Percentiles rank a stretch among this genome's conserved stretches.
Conservation (phyloP, 2,888 invertebrate genomes). For the Microchrysa polita region DNA sequence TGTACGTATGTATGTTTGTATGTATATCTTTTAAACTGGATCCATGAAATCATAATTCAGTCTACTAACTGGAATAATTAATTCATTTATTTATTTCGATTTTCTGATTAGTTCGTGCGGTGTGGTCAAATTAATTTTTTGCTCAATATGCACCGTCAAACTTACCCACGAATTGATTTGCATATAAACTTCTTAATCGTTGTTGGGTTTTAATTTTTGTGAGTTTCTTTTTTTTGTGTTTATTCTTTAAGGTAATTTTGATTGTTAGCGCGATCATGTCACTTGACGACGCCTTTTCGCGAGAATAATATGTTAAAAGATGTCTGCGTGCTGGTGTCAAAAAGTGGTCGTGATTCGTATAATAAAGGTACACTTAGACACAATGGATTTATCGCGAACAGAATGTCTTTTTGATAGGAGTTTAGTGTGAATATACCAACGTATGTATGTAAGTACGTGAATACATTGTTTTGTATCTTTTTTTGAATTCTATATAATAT, state of each 20-base stretch:
- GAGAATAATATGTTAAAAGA: not conserved
- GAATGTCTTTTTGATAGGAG: not conserved
- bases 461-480: not conserved
- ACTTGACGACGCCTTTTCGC: not conserved
- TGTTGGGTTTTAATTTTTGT: not conserved
- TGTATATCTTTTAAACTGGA: not conserved
- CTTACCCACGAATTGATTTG: conserved; percentile 26
- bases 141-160: not conserved
- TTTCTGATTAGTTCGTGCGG: too few species aligned
- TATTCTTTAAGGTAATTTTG: not conserved
- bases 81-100: not conserved
- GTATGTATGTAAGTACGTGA: not conserved
- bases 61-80: not conserved
- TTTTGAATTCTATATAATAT: not conserved
- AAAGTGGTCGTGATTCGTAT: not conserved
- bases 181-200: conserved; percentile 23
- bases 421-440: too few species aligned
- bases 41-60: not conserved
- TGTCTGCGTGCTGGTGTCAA: not conserved
- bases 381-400: conserved; percentile 1
- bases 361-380: too few species aligned
- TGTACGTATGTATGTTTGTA: too few species aligned
- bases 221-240: too few species aligned
- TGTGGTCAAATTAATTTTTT: too few species aligned
- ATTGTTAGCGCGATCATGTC: not conserved